Conservation (phyloP, 2,888 invertebrate genomes). For the Rotaria socialis region DNA sequence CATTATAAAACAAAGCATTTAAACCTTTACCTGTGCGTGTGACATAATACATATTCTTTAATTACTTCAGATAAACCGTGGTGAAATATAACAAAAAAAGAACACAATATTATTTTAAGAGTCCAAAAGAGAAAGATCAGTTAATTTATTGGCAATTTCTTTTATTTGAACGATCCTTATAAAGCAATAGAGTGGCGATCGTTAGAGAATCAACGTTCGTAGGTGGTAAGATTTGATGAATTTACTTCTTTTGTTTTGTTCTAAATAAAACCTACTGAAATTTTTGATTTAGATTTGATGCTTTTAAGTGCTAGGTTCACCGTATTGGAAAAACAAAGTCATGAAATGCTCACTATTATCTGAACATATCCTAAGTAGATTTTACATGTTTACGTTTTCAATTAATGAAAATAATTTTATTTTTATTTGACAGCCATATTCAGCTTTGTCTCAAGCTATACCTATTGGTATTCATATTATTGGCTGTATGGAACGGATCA, state of each 20-base stretch:
- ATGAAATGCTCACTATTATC: slow-evolving; percentile 17
- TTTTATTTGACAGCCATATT: neutral
- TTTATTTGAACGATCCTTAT: neutral
- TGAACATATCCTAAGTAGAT: neutral
- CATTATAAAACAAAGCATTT: neutral
- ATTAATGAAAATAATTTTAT: neutral
- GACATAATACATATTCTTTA: neutral
- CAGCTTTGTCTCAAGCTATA: neutral
- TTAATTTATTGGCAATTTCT: neutral
- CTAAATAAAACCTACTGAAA: neutral
- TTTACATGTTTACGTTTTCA: neutral
- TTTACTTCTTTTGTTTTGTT: neutral
- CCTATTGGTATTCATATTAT: slow-evolving; percentile 21
- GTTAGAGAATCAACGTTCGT: neutral
- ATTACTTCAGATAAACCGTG: neutral
- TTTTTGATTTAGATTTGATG: neutral
- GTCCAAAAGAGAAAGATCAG: neutral
- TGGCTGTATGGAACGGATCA: slow-evolving; percentile 35
- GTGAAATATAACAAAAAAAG: neutral
- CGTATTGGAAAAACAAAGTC: neutral
- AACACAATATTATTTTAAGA: neutral
- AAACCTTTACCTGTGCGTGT: neutral
- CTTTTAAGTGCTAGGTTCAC: neutral
- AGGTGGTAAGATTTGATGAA: neutral
- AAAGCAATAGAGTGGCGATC: slow-evolving; percentile 19